phyloP scores from a whole-genome alignment of 2,797 vertebrate species.

The Choloepus didactylus region DNA sequence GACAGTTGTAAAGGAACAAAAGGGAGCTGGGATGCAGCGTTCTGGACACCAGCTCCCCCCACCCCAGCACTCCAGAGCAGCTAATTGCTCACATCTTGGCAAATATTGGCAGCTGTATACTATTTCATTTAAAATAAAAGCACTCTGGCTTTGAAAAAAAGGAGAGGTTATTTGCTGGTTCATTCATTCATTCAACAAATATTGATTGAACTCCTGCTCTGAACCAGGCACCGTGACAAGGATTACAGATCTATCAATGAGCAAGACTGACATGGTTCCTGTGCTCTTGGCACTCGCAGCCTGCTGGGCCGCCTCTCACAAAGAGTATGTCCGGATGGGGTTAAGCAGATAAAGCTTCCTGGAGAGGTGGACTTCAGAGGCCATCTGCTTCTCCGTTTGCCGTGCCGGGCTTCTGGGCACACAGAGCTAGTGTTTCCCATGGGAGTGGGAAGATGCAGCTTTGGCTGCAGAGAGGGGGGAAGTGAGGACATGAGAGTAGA shows the following conservation, averaged over 20 bases:
- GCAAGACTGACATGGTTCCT: neutral
- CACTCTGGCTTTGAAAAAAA: neutral
- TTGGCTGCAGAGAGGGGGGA: neutral
- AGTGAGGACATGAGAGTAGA: neutral
- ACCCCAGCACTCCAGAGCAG: rapidly evolving
- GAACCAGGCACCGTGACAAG: neutral
- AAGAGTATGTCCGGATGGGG: neutral
- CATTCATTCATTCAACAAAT: neutral
- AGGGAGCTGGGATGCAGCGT: no score
- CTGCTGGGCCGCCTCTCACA: neutral
- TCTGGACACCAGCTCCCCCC: neutral
- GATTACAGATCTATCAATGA: neutral
- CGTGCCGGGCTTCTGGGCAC: neutral
- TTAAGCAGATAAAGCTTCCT: slow-evolving; percentile 17
- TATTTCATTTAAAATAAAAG: neutral
- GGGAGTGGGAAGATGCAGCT: neutral
- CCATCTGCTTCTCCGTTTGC: neutral
- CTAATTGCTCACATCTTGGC: neutral
- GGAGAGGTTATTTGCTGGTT: neutral
- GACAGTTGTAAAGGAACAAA: neutral
- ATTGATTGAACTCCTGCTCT: neutral
- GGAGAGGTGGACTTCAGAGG: neutral
- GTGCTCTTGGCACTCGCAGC: neutral
- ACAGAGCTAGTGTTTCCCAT: neutral
- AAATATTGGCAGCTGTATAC: neutral